These are phyloP conservation scores for Liopterus haemorrhoidalis DNA, from an alignment of 2,888 invertebrate species.

Conservation along the genomic window DNA sequence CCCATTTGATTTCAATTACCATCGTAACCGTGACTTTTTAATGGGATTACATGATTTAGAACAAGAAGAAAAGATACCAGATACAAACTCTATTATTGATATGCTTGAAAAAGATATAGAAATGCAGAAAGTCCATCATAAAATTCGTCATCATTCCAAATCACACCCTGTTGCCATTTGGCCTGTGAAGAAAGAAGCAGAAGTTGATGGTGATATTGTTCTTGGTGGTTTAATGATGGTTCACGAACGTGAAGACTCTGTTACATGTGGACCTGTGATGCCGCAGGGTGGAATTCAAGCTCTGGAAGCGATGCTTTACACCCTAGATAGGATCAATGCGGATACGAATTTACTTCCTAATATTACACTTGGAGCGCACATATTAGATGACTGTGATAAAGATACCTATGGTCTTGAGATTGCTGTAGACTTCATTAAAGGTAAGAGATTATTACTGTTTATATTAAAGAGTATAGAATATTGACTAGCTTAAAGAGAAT, in stretches of 20 bases:
- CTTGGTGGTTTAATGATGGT: conserved; percentile 94
- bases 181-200: conserved; percentile 82
- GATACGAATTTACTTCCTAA: conserved; percentile 66
- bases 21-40: conserved; percentile 10
- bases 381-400: conserved; percentile 91
- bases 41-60: conserved; percentile 16
- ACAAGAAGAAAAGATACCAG: conserved; percentile 7
- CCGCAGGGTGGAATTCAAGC: conserved; percentile 88
- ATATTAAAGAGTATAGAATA: no score
- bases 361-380: conserved; percentile 77
- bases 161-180: conserved; percentile 46
- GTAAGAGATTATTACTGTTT: no score
- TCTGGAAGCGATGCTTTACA: conserved; percentile 86
- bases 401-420: conserved; percentile 93
- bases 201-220: conserved; percentile 81
- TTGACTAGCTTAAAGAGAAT: no score
- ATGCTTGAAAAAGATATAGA: conserved; percentile 15
- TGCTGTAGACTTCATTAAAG: conserved; percentile 95
- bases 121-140: not conserved
- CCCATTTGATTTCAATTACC: conserved; percentile 15
- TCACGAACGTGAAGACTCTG: conserved; percentile 80
- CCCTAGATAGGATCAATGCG: conserved; percentile 73
- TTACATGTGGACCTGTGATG: conserved; percentile 90
- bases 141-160: conserved; percentile 15
- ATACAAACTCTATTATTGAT: conserved; percentile 9